A percentile compares a stretch with the other conserved stretches of the same genome.
Conservation (phyloP, 2,888 invertebrate genomes). For the Labia minor region DNA sequence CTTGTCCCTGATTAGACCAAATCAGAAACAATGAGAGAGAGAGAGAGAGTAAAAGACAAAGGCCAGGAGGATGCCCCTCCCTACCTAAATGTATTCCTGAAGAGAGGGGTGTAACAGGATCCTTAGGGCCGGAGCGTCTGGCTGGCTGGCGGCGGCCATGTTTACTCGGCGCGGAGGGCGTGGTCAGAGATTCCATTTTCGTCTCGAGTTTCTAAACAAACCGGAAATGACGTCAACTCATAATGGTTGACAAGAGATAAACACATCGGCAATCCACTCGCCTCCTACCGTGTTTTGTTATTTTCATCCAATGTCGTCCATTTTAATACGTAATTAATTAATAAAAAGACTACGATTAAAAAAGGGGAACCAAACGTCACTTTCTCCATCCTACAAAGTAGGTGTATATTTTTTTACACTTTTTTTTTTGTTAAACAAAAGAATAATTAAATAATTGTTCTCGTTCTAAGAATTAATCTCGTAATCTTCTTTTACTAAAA, state of each 20-base stretch:
- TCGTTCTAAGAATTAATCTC: too few relatives aligned
- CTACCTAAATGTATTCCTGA: background rate
- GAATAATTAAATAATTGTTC: too few relatives aligned
- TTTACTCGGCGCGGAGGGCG: constrained; percentile 13
- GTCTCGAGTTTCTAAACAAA: constrained; percentile 3
- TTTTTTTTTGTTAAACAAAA: too few relatives aligned
- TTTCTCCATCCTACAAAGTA: too few relatives aligned
- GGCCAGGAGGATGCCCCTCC: too few relatives aligned
- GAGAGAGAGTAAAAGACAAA: too few relatives aligned
- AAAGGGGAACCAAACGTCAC: too few relatives aligned
- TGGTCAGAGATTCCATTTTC: constrained; percentile 8
- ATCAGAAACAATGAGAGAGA: too few relatives aligned
- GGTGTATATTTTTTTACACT: too few relatives aligned
- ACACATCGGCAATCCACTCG: constrained; percentile 1
- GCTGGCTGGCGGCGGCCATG: constrained; percentile 13
- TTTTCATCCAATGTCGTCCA: background rate
- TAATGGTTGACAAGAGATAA: constrained; percentile 5
- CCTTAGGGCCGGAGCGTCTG: background rate
- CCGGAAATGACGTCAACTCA: constrained; percentile 8
- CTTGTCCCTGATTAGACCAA: too few relatives aligned
- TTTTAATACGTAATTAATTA: background rate
- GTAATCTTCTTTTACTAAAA: too few relatives aligned
- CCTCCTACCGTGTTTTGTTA: background rate
- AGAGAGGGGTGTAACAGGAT: background rate
- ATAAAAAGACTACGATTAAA: too few relatives aligned